These are phyloP conservation scores for Atherinosoma microstoma DNA, from an alignment of 2,797 vertebrate species.

Conservation along the genomic window DNA sequence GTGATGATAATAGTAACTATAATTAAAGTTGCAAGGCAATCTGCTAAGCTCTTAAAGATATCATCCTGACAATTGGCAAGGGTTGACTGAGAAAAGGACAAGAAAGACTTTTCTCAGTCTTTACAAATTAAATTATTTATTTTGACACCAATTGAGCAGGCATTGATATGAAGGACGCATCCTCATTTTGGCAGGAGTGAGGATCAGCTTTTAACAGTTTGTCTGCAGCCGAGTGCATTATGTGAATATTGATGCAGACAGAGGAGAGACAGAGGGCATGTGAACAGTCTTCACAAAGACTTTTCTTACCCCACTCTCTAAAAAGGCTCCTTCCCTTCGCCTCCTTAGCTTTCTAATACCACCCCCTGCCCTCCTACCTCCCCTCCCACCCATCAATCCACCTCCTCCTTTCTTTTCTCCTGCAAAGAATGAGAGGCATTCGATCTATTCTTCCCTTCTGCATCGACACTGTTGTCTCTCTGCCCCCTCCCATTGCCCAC, in stretches of 20 bases:
- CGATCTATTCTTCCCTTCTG: conserved; percentile 58
- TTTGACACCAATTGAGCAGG: conserved; percentile 7
- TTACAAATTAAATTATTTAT: neutral
- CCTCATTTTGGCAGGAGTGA: conserved; percentile 23
- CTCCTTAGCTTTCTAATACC: conserved; percentile 42
- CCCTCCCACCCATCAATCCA: conserved; percentile 32
- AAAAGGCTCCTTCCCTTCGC: conserved; percentile 38
- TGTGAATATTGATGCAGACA: conserved; percentile 51
- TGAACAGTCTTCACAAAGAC: conserved; percentile 74
- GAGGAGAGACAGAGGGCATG: conserved; percentile 59
- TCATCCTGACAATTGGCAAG: neutral
- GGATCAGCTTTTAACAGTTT: conserved; percentile 24
- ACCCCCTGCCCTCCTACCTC: conserved; percentile 45
- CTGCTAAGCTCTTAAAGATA: neutral
- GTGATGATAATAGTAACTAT: neutral
- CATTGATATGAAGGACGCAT: conserved; percentile 14
- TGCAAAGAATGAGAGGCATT: conserved; percentile 72
- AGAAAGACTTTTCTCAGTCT: neutral
- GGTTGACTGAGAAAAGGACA: neutral
- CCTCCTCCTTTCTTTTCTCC: conserved; percentile 57
- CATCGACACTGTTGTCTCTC: conserved; percentile 52
- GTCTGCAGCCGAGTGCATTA: conserved; percentile 32
- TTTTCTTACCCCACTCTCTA: conserved; percentile 47
- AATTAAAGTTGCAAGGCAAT: neutral
- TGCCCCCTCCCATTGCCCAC: conserved; percentile 44